A percentile compares a stretch with the other conserved stretches of the same genome.
phyloP scores from a whole-genome alignment of 2,888 invertebrate species.

The Rhamphomyia laevipes region DNA sequence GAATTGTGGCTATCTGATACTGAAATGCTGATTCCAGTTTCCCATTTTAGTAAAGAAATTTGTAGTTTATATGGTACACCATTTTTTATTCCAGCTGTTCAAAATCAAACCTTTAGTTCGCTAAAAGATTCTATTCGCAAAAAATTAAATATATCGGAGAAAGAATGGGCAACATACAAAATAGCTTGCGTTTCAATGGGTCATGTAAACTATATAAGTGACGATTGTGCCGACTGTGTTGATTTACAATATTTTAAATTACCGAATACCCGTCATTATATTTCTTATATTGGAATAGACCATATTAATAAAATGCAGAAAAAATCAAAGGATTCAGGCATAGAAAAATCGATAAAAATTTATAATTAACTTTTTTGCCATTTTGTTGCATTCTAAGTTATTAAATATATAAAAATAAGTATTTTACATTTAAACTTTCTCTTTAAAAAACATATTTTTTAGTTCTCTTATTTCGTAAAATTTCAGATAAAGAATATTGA shows the following conservation, averaged over 20 bases:
- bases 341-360: background rate
- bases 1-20: constrained; percentile 69
- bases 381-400: too few relatives aligned
- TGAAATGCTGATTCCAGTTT: constrained; percentile 87
- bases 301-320: constrained; percentile 97
- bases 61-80: constrained; percentile 90
- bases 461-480: too few relatives aligned
- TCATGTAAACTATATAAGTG: constrained; percentile 70
- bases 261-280: constrained; percentile 54
- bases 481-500: too few relatives aligned
- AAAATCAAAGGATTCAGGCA: constrained; percentile 25
- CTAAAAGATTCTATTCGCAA: constrained; percentile 84
- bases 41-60: constrained; percentile 94
- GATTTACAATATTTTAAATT: constrained; percentile 67
- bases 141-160: constrained; percentile 85
- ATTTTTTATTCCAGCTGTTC: constrained; percentile 78
- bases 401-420: too few relatives aligned
- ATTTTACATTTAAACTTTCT: too few relatives aligned
- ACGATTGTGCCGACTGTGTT: constrained; percentile 55
- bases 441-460: too few relatives aligned
- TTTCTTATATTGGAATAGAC: constrained; percentile 86
- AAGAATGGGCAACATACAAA: constrained; percentile 96
- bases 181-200: constrained; percentile 84
- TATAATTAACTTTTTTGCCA: background rate
- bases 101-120: constrained; percentile 77